phyloP scores from a whole-genome alignment of 2,888 invertebrate species.

The Carabus problematicus region DNA sequence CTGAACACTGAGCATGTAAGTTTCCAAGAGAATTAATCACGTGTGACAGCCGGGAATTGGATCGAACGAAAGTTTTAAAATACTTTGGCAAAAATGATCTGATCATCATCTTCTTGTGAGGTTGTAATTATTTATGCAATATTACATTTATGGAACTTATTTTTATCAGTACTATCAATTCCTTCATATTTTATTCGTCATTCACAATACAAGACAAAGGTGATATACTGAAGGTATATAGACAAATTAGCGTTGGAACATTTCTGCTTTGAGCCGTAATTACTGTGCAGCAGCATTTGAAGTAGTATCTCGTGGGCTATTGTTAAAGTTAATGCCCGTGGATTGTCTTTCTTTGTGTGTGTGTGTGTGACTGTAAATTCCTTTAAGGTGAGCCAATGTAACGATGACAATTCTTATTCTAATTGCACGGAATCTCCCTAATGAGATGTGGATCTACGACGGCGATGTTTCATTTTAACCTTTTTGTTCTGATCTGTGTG shows the following conservation, averaged over 20 bases:
- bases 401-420: constrained; percentile 27
- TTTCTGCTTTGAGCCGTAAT: neutral
- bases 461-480: constrained; percentile 39
- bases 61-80: too few relatives aligned
- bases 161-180: neutral
- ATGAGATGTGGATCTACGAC: constrained; percentile 41
- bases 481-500: constrained; percentile 43
- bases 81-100: too few relatives aligned
- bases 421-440: constrained; percentile 36
- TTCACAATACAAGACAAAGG: neutral
- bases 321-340: constrained; percentile 27
- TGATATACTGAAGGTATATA: neutral
- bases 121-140: neutral
- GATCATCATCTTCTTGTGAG: neutral
- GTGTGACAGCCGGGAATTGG: too few relatives aligned
- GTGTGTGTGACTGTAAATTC: constrained; percentile 11
- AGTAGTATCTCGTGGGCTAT: constrained; percentile 24
- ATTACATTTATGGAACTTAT: neutral
- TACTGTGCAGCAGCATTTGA: too few relatives aligned
- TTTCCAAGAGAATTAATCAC: too few relatives aligned
- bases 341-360: neutral
- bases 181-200: neutral
- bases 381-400: constrained; percentile 27
- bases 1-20: too few relatives aligned
- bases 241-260: neutral